A percentile compares a stretch with the other conserved stretches of the same genome.
phyloP scores from a whole-genome alignment of 1,140 invertebrate genomes.

The Bombus waltoni region DNA sequence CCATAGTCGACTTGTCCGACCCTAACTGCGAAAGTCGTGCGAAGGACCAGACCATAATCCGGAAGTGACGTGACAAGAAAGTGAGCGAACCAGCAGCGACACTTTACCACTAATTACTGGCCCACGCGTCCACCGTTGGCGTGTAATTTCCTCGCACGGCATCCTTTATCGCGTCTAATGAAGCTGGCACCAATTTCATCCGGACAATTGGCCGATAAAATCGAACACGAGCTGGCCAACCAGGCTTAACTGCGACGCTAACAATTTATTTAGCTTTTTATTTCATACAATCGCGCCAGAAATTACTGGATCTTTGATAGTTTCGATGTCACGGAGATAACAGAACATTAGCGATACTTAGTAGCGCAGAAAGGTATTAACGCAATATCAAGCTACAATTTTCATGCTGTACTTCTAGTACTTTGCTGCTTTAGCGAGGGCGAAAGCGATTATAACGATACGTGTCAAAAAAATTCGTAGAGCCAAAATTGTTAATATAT shows the following conservation, averaged over 20 bases:
- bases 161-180: conserved; percentile 58
- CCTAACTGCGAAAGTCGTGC: conserved; percentile 38
- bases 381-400: too few relatives aligned
- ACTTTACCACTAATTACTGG: conserved; percentile 65
- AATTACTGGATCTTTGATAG: too few relatives aligned
- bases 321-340: too few relatives aligned
- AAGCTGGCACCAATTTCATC: conserved; percentile 36
- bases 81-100: conserved; percentile 29
- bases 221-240: conserved; percentile 20
- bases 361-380: too few relatives aligned
- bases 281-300: too few relatives aligned
- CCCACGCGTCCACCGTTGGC: conserved; percentile 29
- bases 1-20: not conserved
- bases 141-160: conserved; percentile 50
- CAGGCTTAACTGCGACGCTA: conserved; percentile 10
- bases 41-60: conserved; percentile 60
- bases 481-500: too few relatives aligned
- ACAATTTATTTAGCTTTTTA: conserved; percentile 9
- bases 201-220: conserved; percentile 40
- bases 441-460: too few relatives aligned
- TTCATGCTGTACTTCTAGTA: too few relatives aligned
- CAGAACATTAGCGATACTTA: too few relatives aligned
- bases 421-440: too few relatives aligned
- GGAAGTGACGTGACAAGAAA: conserved; percentile 67
- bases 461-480: accelerated